phyloP scores from a whole-genome alignment of 2,797 vertebrate genomes.

The Sebastes alutus region DNA sequence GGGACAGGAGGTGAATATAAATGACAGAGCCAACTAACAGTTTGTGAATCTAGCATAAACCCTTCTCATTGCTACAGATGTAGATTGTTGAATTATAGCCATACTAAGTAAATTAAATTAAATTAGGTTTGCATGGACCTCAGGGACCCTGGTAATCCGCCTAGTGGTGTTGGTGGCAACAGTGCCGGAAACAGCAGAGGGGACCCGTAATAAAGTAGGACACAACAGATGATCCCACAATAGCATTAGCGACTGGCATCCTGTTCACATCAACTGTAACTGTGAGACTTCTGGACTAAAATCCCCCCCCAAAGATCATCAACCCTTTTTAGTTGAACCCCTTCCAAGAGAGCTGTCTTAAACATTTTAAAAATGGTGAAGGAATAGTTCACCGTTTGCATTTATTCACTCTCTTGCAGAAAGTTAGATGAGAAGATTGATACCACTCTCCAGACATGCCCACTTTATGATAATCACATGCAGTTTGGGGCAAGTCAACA shows the following conservation, averaged over 20 bases:
- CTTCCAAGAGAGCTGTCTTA: neutral
- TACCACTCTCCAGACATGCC: too few species aligned
- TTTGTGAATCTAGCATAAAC: conserved; percentile 19
- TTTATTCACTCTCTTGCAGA: neutral
- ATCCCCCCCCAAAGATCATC: neutral
- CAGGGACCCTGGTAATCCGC: conserved; percentile 53
- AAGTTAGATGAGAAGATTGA: neutral
- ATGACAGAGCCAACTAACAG: neutral
- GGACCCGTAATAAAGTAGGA: conserved; percentile 60
- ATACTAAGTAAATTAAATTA: conserved; percentile 69
- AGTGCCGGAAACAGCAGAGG: conserved; percentile 37
- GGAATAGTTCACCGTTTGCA: neutral
- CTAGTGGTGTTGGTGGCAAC: conserved; percentile 44
- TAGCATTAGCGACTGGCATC: conserved; percentile 44
- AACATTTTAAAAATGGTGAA: neutral
- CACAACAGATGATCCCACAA: conserved; percentile 74
- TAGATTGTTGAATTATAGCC: conserved; percentile 51
- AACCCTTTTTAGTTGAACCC: neutral
- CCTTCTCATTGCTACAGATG: conserved; percentile 49
- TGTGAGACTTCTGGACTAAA: conserved; percentile 16
- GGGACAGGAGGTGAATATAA: neutral
- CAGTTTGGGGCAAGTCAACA: too few species aligned
- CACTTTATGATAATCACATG: too few species aligned
- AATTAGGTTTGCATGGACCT: conserved; percentile 48
- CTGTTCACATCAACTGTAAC: conserved; percentile 30